phyloP scores from a whole-genome alignment of 2,113 vertebrate species.

The Propithecus coquereli region DNA sequence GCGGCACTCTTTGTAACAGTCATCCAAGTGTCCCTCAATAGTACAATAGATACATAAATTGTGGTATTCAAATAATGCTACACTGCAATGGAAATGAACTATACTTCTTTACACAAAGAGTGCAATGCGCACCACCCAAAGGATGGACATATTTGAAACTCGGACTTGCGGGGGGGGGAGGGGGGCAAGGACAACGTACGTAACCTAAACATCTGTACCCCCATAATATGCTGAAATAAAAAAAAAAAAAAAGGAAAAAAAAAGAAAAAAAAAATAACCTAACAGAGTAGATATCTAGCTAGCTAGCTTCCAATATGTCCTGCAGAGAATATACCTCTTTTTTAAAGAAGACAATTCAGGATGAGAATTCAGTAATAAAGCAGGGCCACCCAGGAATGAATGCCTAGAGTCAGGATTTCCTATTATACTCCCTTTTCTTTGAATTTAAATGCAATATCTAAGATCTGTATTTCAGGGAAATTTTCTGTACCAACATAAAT shows the following conservation, averaged over 20 bases:
- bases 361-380: conserved; percentile 24
- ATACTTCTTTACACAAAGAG: too few relatives aligned
- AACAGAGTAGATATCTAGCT: background rate
- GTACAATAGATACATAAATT: background rate
- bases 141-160: too few relatives aligned
- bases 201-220: too few relatives aligned
- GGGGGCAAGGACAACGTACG: too few relatives aligned
- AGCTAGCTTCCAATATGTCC: background rate
- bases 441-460: conserved; percentile 7
- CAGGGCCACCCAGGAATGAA: background rate
- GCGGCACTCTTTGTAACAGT: background rate
- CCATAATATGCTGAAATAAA: too few relatives aligned
- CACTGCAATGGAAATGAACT: background rate
- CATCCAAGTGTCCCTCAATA: background rate
- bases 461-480: conserved; percentile 2
- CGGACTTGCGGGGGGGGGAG: too few relatives aligned
- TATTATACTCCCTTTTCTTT: background rate
- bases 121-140: too few relatives aligned
- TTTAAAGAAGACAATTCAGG: background rate
- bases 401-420: background rate
- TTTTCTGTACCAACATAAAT: conserved; percentile 25
- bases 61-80: background rate
- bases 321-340: background rate
- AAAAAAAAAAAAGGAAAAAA: too few relatives aligned
- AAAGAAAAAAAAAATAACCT: too few relatives aligned